phyloP scores from a whole-genome alignment of 2,113 vertebrate species.

The Gymnobelideus leadbeateri region DNA sequence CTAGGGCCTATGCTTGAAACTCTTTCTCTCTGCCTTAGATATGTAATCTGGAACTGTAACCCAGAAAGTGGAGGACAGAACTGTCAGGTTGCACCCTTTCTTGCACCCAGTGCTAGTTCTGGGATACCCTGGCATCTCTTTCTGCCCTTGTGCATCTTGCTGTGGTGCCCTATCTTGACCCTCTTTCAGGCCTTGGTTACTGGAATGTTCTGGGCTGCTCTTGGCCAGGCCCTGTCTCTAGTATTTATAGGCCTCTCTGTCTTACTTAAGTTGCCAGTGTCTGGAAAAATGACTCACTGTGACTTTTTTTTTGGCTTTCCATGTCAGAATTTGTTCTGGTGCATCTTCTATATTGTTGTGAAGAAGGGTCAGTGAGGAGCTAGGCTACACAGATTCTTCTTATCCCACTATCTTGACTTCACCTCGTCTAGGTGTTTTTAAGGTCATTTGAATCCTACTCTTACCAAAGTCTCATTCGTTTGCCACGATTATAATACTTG shows the following conservation, averaged over 20 bases:
- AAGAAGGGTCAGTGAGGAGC: background rate
- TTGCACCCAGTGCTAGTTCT: too few relatives aligned
- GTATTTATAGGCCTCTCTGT: background rate
- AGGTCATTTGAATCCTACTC: background rate
- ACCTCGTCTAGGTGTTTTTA: background rate
- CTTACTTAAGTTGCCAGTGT: background rate
- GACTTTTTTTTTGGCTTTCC: background rate
- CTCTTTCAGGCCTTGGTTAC: too few relatives aligned
- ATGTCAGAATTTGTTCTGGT: background rate
- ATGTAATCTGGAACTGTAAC: too few relatives aligned
- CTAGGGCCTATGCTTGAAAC: too few relatives aligned
- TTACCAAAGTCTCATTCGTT: background rate
- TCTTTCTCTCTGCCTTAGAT: too few relatives aligned
- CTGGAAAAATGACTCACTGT: background rate
- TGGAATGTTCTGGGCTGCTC: too few relatives aligned
- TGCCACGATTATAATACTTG: background rate
- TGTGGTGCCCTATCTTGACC: too few relatives aligned
- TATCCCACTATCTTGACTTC: background rate
- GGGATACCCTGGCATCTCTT: too few relatives aligned
- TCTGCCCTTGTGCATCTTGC: too few relatives aligned
- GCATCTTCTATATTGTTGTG: background rate
- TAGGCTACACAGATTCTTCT: background rate
- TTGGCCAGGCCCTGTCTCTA: too few relatives aligned
- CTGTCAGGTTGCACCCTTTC: too few relatives aligned
- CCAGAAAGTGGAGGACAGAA: too few relatives aligned